Evolutionary conservation across 2,797 vertebrate genomes (phyloP).

Genomic region (Tragopan temminckii): DNA sequence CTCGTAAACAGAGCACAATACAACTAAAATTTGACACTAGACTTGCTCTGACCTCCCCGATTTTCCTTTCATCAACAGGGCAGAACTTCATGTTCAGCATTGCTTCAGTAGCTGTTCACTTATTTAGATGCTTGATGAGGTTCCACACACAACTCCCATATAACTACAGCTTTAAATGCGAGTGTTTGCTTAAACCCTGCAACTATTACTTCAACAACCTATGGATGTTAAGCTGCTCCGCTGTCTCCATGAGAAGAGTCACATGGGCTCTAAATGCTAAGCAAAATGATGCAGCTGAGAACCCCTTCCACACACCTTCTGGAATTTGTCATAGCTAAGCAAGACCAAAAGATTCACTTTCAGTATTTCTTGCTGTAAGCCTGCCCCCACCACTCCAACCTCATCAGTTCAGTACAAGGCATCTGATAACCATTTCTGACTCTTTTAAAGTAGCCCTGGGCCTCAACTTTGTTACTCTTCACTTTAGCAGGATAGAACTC

Average conservation of each 20-base stretch:
- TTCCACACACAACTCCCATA: background rate
- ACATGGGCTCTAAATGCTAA: background rate
- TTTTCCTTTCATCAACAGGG: too few species aligned
- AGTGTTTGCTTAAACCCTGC: background rate
- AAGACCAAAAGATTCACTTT: background rate
- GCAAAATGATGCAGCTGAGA: background rate
- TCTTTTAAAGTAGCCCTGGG: background rate
- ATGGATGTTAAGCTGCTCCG: background rate
- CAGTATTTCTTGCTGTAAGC: background rate
- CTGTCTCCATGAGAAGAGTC: background rate
- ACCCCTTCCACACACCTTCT: background rate
- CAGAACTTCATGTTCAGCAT: too few species aligned
- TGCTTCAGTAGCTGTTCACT: background rate
- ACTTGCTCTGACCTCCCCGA: background rate
- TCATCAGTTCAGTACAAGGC: background rate
- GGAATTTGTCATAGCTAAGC: background rate
- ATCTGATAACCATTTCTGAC: background rate
- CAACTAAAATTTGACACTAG: background rate
- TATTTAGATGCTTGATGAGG: background rate
- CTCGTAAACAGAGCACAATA: fast-evolving
- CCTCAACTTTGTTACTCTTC: background rate
- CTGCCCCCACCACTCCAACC: background rate
- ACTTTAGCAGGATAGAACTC: background rate
- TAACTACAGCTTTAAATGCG: background rate
- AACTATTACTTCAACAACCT: background rate